Base-by-base conservation (phyloP, 2,888 invertebrate genomes). In the Lochmaea crataegi region DNA sequence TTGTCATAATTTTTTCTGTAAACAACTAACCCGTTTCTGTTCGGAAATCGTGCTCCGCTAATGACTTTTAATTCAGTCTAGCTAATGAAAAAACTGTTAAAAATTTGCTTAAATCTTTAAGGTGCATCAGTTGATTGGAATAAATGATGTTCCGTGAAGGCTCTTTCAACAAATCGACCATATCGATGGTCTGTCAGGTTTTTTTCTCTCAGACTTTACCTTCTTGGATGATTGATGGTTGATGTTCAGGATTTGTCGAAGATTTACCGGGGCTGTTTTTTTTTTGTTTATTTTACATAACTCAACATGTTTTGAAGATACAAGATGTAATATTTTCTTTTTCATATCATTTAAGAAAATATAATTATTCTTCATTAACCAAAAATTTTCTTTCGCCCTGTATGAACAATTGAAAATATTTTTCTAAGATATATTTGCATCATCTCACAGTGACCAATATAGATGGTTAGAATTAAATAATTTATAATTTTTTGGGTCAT, bases 151-250 rank as follows among this genome's bases (percentile, higher is more conserved):
- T 56, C 56, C 32, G 41, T 69, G 56, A 63, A 56, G 14, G 69
- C 51, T 69, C 48, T 69, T 56, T 69, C 69, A 69, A 63, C 64
- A 69, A 69, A 64, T 69, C 69, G 63, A 69, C 69, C 69, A 69
- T 69, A 63, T 69, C 63, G 69, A 69, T 69, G 22, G 48, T 22
- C 69, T 69, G 69, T 69, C 64, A 26, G 63, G 26, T 56, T 69
- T 69, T n/a, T 63, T 68, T 60, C 69, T 51, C 45, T 16, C 4
- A 11, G 51, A n/a, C 63, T 63, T 45, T 18, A 63, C 26, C 38
- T 60, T 48, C 53, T 22, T 26, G 22, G 41, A 56, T 69, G 69
- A 69, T 69, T 63, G 53, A 69, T 69, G 69, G 38, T 41, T 26
- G 22, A 63, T 41, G 64, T 18, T 45, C 26, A 51, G 53, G 63